These are phyloP conservation scores for Synergus laeviventris DNA, from an alignment of 2,888 invertebrate genomes.

Conservation along the genomic window DNA sequence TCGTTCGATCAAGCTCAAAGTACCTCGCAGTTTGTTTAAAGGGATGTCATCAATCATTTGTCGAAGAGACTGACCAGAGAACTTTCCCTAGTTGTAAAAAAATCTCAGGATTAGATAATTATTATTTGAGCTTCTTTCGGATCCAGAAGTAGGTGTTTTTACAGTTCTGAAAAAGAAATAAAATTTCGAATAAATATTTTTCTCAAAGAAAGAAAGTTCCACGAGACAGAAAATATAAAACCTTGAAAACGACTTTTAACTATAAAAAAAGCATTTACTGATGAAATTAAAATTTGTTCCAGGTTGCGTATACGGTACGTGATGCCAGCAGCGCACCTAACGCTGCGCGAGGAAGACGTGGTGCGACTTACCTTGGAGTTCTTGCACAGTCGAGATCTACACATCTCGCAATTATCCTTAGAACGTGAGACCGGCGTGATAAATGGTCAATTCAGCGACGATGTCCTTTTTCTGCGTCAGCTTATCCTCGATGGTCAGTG, in stretches of 20 bases:
- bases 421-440: constrained; percentile 97
- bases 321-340: constrained; percentile 91
- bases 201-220: not conserved
- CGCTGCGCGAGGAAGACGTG: constrained; percentile 92
- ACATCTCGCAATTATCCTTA: constrained; percentile 92
- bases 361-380: constrained; percentile 91
- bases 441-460: constrained; percentile 95
- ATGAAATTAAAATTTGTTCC: constrained; percentile 51
- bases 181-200: not conserved
- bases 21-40: not conserved
- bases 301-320: constrained; percentile 77
- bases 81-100: not conserved
- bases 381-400: constrained; percentile 91
- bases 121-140: too few relatives aligned
- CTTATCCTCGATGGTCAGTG: constrained; percentile 98
- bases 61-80: not conserved
- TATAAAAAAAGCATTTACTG: not conserved
- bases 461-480: constrained; percentile 94
- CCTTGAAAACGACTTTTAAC: constrained; percentile 37
- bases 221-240: not conserved
- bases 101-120: too few relatives aligned
- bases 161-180: too few relatives aligned
- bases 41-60: not conserved
- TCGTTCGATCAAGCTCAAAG: constrained; percentile 7
- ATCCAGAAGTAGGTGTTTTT: too few relatives aligned